phyloP scores from a whole-genome alignment of 2,888 invertebrate species.

The Heteromurus nitidus region DNA sequence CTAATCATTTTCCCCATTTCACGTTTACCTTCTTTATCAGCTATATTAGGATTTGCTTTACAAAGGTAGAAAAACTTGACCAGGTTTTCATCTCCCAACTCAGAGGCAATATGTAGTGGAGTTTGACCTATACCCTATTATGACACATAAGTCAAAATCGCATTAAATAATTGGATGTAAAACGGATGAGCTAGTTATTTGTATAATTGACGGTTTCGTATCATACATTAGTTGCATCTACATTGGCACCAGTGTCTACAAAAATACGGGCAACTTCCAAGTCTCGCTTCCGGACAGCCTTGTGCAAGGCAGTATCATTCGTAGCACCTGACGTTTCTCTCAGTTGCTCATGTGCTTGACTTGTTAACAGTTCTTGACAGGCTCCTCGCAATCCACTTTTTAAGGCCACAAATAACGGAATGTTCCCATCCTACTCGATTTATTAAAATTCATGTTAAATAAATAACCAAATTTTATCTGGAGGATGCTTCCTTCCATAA shows the following conservation, averaged over 20 bases:
- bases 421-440: conserved; percentile 78
- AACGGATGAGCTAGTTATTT: no score
- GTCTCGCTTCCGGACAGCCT: conserved; percentile 94
- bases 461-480: no score
- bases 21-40: conserved; percentile 94
- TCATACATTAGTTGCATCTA: conserved; percentile 91
- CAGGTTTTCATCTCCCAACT: conserved; percentile 94
- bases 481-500: conserved; percentile 7
- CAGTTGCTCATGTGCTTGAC: conserved; percentile 91
- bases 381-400: conserved; percentile 97
- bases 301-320: conserved; percentile 95
- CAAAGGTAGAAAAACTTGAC: conserved; percentile 97
- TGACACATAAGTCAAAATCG: no score
- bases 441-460: no score
- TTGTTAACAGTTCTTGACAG: conserved; percentile 92
- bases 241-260: conserved; percentile 92
- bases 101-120: conserved; percentile 92
- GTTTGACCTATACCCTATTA: conserved; percentile 91
- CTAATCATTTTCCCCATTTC: no score
- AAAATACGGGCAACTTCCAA: conserved; percentile 94
- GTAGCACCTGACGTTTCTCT: conserved; percentile 77
- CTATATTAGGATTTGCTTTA: conserved; percentile 94
- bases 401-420: conserved; percentile 94
- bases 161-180: no score
- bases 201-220: no score